Base-by-base conservation (phyloP, 2,113 vertebrate genomes). In the Ptychochromis oligacanthus region DNA sequence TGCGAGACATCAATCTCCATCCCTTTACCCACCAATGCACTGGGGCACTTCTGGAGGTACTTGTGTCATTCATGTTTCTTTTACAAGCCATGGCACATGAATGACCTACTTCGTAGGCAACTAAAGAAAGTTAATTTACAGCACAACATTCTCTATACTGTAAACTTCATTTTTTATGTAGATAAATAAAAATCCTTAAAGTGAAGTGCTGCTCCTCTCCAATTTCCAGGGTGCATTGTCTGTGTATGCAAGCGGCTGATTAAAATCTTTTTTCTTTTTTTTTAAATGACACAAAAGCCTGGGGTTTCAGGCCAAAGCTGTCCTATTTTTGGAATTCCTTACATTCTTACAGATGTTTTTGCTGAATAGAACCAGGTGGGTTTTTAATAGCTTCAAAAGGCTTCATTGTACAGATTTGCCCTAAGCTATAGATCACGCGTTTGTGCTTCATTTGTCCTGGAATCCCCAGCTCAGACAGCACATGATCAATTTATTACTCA, bases 351-450 rank as follows among this genome's bases (percentile, higher is more conserved):
- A 88, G 65, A 88, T 94, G 92, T 87, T 91, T 91, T 79, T 81
- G 49, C 78, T 94, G 82, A 95, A 83, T 60, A 83, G 79, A 94
- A 90, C 77, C 92, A 93, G 90, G 86, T 93, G 91, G 79, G 43
- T 57, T 72, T 80, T 74, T 40, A 74, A 91, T 86, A 76, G 87
- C 88, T 86, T 89, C 83, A 80, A 91, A 88, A 88, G 54, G 83
- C 86, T 80, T 81, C 85, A 86, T 84, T 85, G 58, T 36, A 81
- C 86, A 88, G 43, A 81, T 86, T 87, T 67, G 82, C 91, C 88
- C 79, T 2, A 31, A 90, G 88, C 57, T 85, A 89, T 67, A 86
- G 84, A 82, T 79, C n/a, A 72, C 58, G 65, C 54, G 82, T 54
- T n/a, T 60, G 28, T 84, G 72, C 61, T 72, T 14, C 15, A 78